Base-by-base conservation (phyloP, 2,888 invertebrate species). In the Callyntrura guangdongensis region DNA sequence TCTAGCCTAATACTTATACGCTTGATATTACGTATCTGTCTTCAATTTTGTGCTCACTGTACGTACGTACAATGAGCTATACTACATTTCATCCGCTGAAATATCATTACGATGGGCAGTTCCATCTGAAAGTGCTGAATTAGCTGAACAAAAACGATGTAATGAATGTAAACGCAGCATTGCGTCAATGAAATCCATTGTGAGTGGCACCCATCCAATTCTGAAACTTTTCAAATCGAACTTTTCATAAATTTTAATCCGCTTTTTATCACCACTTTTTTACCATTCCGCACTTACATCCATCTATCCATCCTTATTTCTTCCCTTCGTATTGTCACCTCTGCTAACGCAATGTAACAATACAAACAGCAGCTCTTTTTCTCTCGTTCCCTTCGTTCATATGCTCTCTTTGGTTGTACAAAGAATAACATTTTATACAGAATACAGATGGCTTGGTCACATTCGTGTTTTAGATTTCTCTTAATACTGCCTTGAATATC, bases 221-320 rank as follows among this genome's bases (percentile, higher is more conserved):
- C 74, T 86, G 27, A 77, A 77, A 77, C 86, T 77, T 77, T 86
- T 77, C 86, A 86, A 67, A 67, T 81, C 61, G 64, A 87, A 81
- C 81, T 81, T 87, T 87, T 87, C 67, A 87, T 86, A 82, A 82
- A 81, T 59, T 81, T 87, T 87, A 87, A 87, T 87, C 87, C 87
- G 79, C 87, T 87, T 87, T 87, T 87, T 87, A 87, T 87, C 81
- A 87, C 67, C 87, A 81, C 87, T 49, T 87, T 87, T 87, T 87
- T 87, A 87, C 67, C 81, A 87, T 74, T 85, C 74, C 74, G 67
- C 83, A 83, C 67, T 83, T 49, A 67, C 27, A 49, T 67, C 82
- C 53, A 79, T 67, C 82, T 25, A 79, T 79, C 74, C 53, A 17
- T 6, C 49, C 45, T 36, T 6, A 36, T 36, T 36, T 36, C 36